Conservation (phyloP, 2,113 vertebrate genomes). For the Coturnix japonica region DNA sequence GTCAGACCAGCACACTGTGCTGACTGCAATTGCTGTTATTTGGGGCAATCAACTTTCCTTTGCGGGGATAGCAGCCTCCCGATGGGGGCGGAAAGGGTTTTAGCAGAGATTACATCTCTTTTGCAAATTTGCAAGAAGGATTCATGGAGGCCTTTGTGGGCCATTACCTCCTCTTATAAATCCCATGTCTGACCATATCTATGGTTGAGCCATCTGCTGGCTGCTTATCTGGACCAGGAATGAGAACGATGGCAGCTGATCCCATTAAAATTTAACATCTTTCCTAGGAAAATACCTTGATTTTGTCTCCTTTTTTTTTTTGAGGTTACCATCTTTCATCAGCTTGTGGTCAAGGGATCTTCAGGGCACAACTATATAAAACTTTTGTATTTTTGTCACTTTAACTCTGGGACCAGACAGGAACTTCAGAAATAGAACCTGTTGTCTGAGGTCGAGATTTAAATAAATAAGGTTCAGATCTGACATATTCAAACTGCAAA, state of each 20-base stretch:
- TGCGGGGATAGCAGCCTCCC: constrained; percentile 10
- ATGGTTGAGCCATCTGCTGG: constrained; percentile 48
- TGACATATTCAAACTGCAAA: not conserved
- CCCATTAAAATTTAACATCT: not conserved
- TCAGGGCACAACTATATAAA: not conserved
- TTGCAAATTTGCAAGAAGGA: constrained; percentile 46
- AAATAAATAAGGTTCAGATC: not conserved
- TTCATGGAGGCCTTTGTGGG: constrained; percentile 49
- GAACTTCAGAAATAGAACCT: not conserved
- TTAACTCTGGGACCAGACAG: not conserved
- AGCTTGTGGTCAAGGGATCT: not conserved
- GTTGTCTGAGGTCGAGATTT: not conserved
- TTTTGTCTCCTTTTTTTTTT: not conserved
- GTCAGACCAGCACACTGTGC: not conserved
- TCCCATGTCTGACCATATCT: not conserved
- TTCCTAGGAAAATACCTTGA: not conserved
- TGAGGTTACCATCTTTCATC: not conserved
- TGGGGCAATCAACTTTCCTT: constrained; percentile 45
- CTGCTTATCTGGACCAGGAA: not conserved
- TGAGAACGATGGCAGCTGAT: constrained; percentile 11
- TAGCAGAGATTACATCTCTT: constrained; percentile 34
- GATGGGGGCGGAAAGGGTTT: constrained; percentile 49
- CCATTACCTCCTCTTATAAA: constrained; percentile 30
- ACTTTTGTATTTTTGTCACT: not conserved
- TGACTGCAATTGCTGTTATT: constrained; percentile 50